phyloP scores from a whole-genome alignment of 2,888 invertebrate genomes.

The Clistopyga incitator region DNA sequence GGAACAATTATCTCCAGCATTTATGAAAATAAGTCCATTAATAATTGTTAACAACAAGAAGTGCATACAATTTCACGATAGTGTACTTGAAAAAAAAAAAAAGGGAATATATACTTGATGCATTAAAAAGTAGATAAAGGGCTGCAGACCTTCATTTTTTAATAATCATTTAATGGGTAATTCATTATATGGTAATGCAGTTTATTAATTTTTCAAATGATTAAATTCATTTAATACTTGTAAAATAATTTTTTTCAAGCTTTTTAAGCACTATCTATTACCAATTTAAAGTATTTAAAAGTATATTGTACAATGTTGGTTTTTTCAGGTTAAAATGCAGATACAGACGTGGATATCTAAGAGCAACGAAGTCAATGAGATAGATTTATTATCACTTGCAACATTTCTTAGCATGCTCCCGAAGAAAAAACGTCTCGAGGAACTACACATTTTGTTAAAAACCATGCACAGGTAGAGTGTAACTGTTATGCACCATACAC shows the following conservation, averaged over 20 bases:
- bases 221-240: too few relatives aligned
- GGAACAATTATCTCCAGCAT: too few relatives aligned
- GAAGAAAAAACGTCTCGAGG: slow-evolving; percentile 79
- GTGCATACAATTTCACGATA: too few relatives aligned
- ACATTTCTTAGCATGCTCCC: slow-evolving; percentile 82
- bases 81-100: too few relatives aligned
- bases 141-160: too few relatives aligned
- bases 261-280: not conserved
- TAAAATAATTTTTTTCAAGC: not conserved
- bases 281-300: not conserved
- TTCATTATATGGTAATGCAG: too few relatives aligned
- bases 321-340: slow-evolving; percentile 79
- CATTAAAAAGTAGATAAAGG: too few relatives aligned
- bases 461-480: slow-evolving; percentile 80
- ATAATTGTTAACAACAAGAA: not conserved
- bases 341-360: slow-evolving; percentile 81
- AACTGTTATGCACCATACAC: slow-evolving; percentile 35
- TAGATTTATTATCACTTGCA: slow-evolving; percentile 81
- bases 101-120: too few relatives aligned
- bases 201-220: not conserved
- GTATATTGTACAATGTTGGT: not conserved
- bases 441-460: slow-evolving; percentile 80
- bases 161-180: too few relatives aligned
- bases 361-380: slow-evolving; percentile 78
- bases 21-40: not conserved